Evolutionary conservation across 2,888 invertebrate genomes (phyloP), one percentile per base, ranked within the genome.

Genomic region (Agrochola litura): DNA sequence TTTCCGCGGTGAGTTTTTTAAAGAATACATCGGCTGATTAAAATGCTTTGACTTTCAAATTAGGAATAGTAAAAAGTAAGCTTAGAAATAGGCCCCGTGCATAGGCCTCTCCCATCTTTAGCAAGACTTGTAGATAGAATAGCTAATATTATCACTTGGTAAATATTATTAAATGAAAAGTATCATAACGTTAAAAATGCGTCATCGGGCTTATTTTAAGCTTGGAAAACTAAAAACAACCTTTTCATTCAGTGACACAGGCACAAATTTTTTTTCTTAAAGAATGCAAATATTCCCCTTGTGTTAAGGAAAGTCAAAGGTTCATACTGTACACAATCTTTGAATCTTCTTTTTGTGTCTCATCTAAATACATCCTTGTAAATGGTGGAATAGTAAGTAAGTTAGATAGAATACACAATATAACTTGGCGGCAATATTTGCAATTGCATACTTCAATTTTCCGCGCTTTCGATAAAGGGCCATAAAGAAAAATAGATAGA

Each of bases 281-380:
- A 73, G 10, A 46, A 83, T 85, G 77, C 66, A 73, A 85, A 82
- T 83, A 66, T 25, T 76, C 69, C 73, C 83, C 85, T 75, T 58
- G 63, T 41, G 61, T 49, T 67, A 49, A 77, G 78, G 77, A 83
- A 82, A 83, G 86, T 83, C 83, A 85, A 83, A 83, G 70, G 86
- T 83, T 77, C 61, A 49, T n/a, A 30, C 30, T 30, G 30, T 30
- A 70, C 56, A 49, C 43, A 56, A 52, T 60, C n/a, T 37, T 63
- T n/a, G 68, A 68, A 19, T 61, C 61, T 72, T 70, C 66, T 64
- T 82, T 69, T 64, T n/a, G 56, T n/a, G 10, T 12, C 70, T 54
- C 41, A 63, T 83, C 10, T 63, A 41, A 72, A 83, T 72, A 81
- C 43, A 73, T 76, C 77, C 66, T 82, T 85, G 65, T 54, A 54